These are phyloP conservation scores for Apocrypta bakeri DNA, from an alignment of 1,140 invertebrate genomes.

Conservation along the genomic window DNA sequence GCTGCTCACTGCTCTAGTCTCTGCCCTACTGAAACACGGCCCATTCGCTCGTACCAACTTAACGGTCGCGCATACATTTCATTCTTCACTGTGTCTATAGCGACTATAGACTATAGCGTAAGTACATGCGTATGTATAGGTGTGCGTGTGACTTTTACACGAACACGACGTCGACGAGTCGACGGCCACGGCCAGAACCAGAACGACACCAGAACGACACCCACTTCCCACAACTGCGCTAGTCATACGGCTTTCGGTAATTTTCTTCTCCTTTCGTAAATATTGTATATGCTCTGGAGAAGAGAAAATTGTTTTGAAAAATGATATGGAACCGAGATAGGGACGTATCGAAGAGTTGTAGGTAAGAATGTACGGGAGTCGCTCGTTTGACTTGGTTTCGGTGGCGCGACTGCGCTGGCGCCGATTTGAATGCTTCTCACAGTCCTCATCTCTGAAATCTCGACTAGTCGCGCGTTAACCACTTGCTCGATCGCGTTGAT, in stretches of 20 bases:
- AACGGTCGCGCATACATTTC: neutral
- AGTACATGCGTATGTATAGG: too few relatives aligned
- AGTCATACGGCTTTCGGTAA: neutral
- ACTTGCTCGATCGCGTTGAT: constrained; percentile 42
- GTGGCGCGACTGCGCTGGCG: constrained; percentile 44
- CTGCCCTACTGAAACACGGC: constrained; percentile 14
- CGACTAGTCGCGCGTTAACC: constrained; percentile 46
- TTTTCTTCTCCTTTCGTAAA: neutral
- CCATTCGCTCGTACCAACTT: constrained; percentile 36
- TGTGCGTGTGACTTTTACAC: too few relatives aligned
- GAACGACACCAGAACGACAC: too few relatives aligned
- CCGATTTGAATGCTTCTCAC: constrained; percentile 41
- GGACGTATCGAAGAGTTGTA: too few relatives aligned
- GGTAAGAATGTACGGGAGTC: neutral
- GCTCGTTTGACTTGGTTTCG: constrained; percentile 16
- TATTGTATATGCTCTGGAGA: too few relatives aligned
- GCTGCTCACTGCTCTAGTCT: neutral
- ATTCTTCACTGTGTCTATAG: too few relatives aligned
- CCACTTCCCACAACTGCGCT: constrained; percentile 61
- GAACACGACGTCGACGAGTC: too few relatives aligned
- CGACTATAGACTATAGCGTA: too few relatives aligned
- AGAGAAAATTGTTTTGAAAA: too few relatives aligned
- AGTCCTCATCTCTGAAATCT: constrained; percentile 33
- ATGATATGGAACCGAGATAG: too few relatives aligned
- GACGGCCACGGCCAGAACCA: too few relatives aligned